These are phyloP conservation scores for Macquaria australasica DNA, from an alignment of 2,113 vertebrate species.

Conservation along the genomic window DNA sequence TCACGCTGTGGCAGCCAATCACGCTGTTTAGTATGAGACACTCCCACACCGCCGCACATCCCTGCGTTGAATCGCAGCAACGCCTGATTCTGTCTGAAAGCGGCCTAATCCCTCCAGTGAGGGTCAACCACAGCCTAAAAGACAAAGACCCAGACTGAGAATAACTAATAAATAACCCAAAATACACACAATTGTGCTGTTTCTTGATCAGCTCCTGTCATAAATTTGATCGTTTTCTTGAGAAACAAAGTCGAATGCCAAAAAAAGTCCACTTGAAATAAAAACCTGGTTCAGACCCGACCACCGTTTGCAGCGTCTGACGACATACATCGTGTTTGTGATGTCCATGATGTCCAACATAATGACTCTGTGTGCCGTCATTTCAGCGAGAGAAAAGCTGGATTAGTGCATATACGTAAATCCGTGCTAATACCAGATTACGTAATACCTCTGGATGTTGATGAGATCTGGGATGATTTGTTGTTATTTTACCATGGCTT, in stretches of 20 bases:
- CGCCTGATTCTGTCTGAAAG: no score
- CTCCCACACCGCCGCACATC: no score
- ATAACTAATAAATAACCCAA: neutral
- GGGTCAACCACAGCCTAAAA: no score
- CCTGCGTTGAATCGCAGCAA: no score
- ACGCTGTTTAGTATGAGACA: no score
- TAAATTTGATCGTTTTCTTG: neutral
- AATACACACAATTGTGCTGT: neutral
- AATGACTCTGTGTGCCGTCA: constrained; percentile 1
- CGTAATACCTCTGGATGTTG: constrained; percentile 23
- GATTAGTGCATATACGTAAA: constrained; percentile 53
- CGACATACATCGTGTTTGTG: neutral
- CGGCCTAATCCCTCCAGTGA: no score
- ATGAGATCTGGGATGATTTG: constrained; percentile 50
- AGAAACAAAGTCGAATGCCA: neutral
- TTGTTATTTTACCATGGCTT: constrained; percentile 21
- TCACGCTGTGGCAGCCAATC: no score
- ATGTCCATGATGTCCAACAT: neutral
- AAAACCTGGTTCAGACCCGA: neutral
- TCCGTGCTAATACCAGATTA: constrained; percentile 50
- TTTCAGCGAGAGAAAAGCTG: constrained; percentile 36
- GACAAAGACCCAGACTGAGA: neutral
- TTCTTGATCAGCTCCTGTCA: neutral
- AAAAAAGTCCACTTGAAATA: neutral
- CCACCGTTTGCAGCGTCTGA: neutral